These are phyloP conservation scores for Cololabis saira DNA, from an alignment of 2,113 vertebrate species.

Conservation along the genomic window DNA sequence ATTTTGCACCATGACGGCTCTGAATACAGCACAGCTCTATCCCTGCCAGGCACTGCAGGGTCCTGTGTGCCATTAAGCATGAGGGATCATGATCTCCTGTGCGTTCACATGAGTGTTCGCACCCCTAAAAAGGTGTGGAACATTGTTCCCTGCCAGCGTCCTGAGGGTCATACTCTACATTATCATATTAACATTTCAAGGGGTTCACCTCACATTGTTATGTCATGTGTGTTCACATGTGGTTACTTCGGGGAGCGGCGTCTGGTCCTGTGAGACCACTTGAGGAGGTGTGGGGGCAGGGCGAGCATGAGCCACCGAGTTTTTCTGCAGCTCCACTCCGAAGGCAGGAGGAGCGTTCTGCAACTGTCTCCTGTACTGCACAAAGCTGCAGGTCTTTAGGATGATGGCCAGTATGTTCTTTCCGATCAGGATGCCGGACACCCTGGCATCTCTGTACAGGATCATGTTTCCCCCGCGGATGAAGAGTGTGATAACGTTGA, in stretches of 20 bases:
- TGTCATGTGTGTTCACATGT: conserved; percentile 81
- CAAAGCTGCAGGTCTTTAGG: conserved; percentile 84
- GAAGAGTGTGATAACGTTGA: conserved; percentile 83
- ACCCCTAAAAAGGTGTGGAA: conserved; percentile 41
- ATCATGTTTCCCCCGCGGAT: conserved; percentile 84
- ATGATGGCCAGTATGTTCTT: conserved; percentile 84
- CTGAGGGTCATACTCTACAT: conserved; percentile 38
- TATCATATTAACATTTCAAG: conserved; percentile 24
- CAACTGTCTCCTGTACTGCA: conserved; percentile 82
- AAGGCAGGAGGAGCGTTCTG: conserved; percentile 76
- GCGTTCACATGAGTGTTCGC: conserved; percentile 36
- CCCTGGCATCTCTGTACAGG: conserved; percentile 80
- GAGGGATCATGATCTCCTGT: conserved; percentile 24
- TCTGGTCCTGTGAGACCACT: conserved; percentile 77
- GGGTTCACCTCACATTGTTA: conserved; percentile 7
- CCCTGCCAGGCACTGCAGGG: conserved; percentile 26
- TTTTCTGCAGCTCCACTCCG: conserved; percentile 80
- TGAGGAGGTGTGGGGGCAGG: conserved; percentile 61
- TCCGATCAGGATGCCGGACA: conserved; percentile 82
- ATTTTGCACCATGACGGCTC: conserved; percentile 57
- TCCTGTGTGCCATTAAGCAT: conserved; percentile 48
- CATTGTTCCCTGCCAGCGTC: conserved; percentile 47
- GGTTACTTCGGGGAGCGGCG: conserved; percentile 75
- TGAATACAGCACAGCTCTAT: conserved; percentile 33
- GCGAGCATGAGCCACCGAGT: conserved; percentile 68